These are phyloP conservation scores for Budorcas taxicolor DNA, from an alignment of 2,113 vertebrate species.

Conservation along the genomic window DNA sequence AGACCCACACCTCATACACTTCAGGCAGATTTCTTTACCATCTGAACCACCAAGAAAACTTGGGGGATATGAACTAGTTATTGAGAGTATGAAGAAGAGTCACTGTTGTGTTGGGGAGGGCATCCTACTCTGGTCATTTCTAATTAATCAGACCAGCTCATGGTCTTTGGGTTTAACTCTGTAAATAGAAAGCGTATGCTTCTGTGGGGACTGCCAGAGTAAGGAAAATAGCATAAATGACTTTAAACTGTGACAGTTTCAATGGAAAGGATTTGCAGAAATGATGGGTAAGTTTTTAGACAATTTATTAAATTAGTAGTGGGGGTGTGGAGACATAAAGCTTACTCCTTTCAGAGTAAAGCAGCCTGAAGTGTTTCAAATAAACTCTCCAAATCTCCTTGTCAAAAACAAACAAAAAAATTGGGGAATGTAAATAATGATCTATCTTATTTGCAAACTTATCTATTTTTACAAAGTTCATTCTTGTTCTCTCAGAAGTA, in stretches of 20 bases:
- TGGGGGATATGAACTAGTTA: background rate
- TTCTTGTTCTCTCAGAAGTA: background rate
- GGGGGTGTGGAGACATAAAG: background rate
- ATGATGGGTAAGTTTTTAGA: background rate
- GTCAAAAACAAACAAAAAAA: background rate
- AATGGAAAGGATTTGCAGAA: background rate
- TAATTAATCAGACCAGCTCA: background rate
- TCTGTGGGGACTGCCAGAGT: background rate
- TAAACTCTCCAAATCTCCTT: background rate
- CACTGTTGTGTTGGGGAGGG: background rate
- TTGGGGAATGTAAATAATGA: background rate
- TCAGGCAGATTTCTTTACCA: background rate
- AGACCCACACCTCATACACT: background rate
- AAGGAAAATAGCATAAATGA: background rate
- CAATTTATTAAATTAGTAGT: constrained; percentile 3
- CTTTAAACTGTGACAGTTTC: background rate
- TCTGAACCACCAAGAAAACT: background rate
- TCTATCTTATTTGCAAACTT: background rate
- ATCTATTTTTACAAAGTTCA: background rate
- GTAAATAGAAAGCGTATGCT: constrained; percentile 28
- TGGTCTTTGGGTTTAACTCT: background rate
- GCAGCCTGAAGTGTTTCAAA: background rate
- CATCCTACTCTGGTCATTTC: background rate
- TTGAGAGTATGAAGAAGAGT: background rate
- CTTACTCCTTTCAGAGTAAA: background rate